Percentiles rank a stretch among this genome's conserved stretches.
Conservation (phyloP, 2,113 vertebrate species). For the Coturnix japonica region DNA sequence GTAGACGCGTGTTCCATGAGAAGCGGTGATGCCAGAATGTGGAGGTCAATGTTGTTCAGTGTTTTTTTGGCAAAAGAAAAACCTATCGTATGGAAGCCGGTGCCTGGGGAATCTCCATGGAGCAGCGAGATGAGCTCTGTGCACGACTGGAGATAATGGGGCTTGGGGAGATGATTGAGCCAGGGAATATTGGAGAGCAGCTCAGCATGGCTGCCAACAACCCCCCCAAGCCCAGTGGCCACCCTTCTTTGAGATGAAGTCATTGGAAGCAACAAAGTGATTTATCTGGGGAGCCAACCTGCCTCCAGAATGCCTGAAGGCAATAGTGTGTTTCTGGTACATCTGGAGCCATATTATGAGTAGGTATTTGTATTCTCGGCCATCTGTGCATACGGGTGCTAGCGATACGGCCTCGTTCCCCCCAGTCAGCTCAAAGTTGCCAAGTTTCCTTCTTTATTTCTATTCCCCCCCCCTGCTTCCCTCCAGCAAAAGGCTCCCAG, state of each 20-base stretch:
- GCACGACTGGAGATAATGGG: conserved; percentile 23
- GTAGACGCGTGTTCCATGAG: conserved; percentile 39
- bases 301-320: background rate
- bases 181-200: conserved; percentile 41
- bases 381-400: background rate
- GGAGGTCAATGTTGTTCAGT: conserved; percentile 50
- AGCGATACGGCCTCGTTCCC: background rate
- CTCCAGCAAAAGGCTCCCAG: background rate
- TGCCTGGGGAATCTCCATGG: conserved; percentile 55
- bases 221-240: background rate
- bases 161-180: conserved; percentile 11
- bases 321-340: background rate
- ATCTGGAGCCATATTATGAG: background rate
- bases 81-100: conserved; percentile 12
- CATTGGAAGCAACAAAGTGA: background rate
- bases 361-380: background rate
- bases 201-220: background rate
- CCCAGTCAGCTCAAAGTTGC: background rate
- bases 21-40: conserved; percentile 54
- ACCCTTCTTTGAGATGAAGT: background rate
- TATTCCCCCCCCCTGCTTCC: no score
- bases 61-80: conserved; percentile 45
- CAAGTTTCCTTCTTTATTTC: background rate
- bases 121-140: conserved; percentile 27
- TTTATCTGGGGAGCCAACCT: background rate